A percentile compares a stretch with the other conserved stretches of the same genome.
Conservation (phyloP, 2,113 vertebrate species). For the Semicossyphus pulcher region DNA sequence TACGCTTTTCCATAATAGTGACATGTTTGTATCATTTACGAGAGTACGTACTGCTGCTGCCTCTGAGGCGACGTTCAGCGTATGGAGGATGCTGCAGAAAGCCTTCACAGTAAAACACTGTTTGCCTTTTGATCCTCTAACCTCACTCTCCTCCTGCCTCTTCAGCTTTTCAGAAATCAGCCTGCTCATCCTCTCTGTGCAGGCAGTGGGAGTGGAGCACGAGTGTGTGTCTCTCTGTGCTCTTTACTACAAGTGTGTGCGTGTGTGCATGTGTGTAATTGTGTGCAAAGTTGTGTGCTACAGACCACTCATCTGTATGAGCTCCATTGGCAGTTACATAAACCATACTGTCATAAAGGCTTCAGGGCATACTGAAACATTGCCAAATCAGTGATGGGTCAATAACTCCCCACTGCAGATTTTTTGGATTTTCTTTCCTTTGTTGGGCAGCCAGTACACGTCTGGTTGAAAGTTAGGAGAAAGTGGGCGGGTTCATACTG, state of each 20-base stretch:
- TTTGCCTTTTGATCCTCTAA: constrained; percentile 46
- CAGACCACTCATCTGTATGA: constrained; percentile 68
- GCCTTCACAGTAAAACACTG: constrained; percentile 4
- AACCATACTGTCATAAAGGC: constrained; percentile 72
- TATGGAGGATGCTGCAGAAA: constrained; percentile 27
- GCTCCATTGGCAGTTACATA: constrained; percentile 75
- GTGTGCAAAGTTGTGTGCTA: constrained; percentile 18
- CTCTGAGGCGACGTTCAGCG: not conserved
- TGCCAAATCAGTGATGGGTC: constrained; percentile 74
- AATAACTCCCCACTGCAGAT: constrained; percentile 62
- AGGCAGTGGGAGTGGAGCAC: constrained; percentile 38
- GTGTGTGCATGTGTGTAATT: constrained; percentile 18
- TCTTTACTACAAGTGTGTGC: constrained; percentile 36
- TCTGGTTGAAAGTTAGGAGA: constrained; percentile 47
- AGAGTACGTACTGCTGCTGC: not conserved
- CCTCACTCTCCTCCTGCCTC: constrained; percentile 59
- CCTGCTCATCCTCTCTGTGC: constrained; percentile 54
- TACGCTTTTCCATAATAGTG: constrained; percentile 25
- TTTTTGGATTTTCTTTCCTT: constrained; percentile 57
- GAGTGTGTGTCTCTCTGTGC: constrained; percentile 35
- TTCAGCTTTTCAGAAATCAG: constrained; percentile 65
- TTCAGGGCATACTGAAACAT: constrained; percentile 63
- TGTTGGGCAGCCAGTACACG: constrained; percentile 36
- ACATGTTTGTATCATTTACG: constrained; percentile 8
- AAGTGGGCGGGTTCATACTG: constrained; percentile 33